Base-by-base conservation (phyloP, 2,888 invertebrate species). In the Cloeon dipterum region DNA sequence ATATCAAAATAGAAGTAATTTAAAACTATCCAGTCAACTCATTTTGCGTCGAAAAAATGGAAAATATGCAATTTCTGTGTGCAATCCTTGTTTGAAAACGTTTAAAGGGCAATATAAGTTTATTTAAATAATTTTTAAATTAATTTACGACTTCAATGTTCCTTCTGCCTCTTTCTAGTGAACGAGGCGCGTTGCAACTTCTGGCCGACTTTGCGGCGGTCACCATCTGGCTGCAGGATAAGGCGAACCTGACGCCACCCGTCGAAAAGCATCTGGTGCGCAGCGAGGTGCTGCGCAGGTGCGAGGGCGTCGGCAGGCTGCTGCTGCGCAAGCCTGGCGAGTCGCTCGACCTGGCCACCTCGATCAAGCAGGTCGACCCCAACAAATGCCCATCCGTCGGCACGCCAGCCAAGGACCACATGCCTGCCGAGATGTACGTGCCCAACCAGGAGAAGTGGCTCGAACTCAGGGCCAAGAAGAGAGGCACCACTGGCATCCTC, bases 341-440 rank as follows among this genome's bases (percentile, higher is more conserved):
- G 51, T 63, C 75, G n/a, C 75, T 86, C 44, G 73, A 75, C 25
- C 85, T 85, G 68, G 53, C 45, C 40, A 45, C 47, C 63, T 29
- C 35, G 11, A 16, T 16, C 5, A n/a, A n/a, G n/a, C n/a, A n/a
- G 14, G 5, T 7, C 7, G 5, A 16, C 7, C 13, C 29, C 13
- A 16, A 29, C 29, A 29, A n/a, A 5, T n/a, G 16, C n/a, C 16
- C 29, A n/a, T 14, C 29, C 7, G 13, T 16, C 5, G 29, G 13
- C n/a, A 29, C 29, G 5, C 29, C 29, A 5, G 29, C 29, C n/a
- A 29, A 29, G 16, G 29, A 29, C n/a, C 29, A 29, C 29, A 75
- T 86, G 71, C 86, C 85, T 0, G 79, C 85, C 1, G 86, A 86
- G 57, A 85, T 86, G 85, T 86, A 85, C 52, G 85, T 86, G 8